Percentiles rank a stretch among this genome's conserved stretches.
Evolutionary conservation across 2,113 vertebrate genomes (phyloP).

Genomic region (Heterotis niloticus): DNA sequence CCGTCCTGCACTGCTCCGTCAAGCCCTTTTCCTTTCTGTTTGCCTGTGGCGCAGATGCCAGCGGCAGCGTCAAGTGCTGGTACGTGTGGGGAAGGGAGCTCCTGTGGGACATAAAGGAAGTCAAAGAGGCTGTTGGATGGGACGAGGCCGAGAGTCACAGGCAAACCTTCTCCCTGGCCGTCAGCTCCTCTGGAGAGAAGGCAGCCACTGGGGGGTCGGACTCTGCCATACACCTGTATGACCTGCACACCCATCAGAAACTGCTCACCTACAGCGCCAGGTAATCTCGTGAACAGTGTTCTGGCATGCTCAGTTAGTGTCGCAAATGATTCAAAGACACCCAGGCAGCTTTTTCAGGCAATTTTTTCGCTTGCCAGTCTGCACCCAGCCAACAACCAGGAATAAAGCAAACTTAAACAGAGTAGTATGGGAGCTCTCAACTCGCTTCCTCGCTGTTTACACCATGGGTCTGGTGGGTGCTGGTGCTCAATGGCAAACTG

Average conservation of each 20-base stretch:
- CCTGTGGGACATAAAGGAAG: conserved; percentile 39
- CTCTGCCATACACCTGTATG: conserved; percentile 48
- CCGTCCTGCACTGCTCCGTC: neutral
- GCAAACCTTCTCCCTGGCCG: conserved; percentile 44
- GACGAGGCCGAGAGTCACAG: conserved; percentile 17
- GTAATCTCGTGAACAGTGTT: conserved; percentile 22
- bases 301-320: too few species aligned
- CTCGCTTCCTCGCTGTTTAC: too few species aligned
- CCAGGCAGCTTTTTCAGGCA: too few species aligned
- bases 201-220: conserved; percentile 47
- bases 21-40: neutral
- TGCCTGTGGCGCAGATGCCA: conserved; percentile 45
- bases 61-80: conserved; percentile 52
- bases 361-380: too few species aligned
- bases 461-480: too few species aligned
- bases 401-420: too few species aligned
- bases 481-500: too few species aligned
- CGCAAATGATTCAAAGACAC: too few species aligned
- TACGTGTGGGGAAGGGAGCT: conserved; percentile 45
- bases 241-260: conserved; percentile 45
- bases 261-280: conserved; percentile 43
- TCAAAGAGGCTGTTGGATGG: neutral
- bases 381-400: too few species aligned
- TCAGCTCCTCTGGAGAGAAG: conserved; percentile 42
- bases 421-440: too few species aligned